These are phyloP conservation scores for Caenorhabditis angaria DNA, from an alignment of 2,888 invertebrate species.

Conservation along the genomic window DNA sequence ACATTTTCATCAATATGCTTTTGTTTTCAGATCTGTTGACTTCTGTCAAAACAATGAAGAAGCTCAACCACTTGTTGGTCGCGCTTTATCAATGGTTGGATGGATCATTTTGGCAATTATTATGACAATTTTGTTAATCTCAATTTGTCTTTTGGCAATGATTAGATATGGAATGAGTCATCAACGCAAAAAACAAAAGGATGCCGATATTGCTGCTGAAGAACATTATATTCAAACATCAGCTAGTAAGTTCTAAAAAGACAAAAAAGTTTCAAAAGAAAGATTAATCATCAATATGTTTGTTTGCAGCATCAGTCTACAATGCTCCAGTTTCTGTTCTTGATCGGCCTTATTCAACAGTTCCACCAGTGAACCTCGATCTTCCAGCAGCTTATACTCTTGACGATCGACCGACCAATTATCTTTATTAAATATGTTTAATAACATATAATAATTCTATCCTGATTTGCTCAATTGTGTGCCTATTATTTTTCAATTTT, in stretches of 20 bases:
- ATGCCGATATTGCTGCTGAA: conserved; percentile 68
- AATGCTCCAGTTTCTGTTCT: conserved; percentile 45
- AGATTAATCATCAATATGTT: too few species aligned
- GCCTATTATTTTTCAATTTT: too few species aligned
- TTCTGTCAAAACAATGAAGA: conserved; percentile 65
- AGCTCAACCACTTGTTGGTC: conserved; percentile 61
- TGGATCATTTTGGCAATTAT: conserved; percentile 72
- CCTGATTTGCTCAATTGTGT: background rate
- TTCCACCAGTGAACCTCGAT: conserved; percentile 63
- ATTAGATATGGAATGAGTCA: conserved; percentile 72
- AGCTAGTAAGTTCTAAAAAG: conserved; percentile 39
- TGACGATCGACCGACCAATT: conserved; percentile 65
- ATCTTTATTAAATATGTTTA: conserved; percentile 51
- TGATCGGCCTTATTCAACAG: conserved; percentile 61
- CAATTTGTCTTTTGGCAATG: conserved; percentile 70
- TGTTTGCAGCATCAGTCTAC: conserved; percentile 59
- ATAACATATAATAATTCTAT: too few species aligned
- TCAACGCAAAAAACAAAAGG: conserved; percentile 70
- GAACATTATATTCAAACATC: conserved; percentile 65
- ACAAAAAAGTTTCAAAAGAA: background rate
- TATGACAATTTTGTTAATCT: conserved; percentile 69
- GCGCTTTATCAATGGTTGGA: conserved; percentile 67
- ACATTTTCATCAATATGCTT: background rate
- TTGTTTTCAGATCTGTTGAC: conserved; percentile 58
- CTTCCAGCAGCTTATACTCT: conserved; percentile 69